Evolutionary conservation across 2,113 vertebrate species (phyloP).

Genomic region (Marmota flaviventris): DNA sequence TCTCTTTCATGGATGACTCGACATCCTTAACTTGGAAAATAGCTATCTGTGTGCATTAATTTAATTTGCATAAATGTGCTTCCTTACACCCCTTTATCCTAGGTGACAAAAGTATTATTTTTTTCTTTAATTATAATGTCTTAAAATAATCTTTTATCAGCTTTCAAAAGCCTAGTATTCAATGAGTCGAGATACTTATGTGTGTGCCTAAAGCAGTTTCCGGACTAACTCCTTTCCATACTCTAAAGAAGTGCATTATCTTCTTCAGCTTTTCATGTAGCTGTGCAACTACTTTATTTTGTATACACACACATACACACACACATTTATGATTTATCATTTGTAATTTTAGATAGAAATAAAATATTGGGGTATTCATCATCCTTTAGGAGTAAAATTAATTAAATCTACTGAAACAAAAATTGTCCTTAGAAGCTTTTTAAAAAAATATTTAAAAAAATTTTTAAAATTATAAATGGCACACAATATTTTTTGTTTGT

Average conservation of each 20-base stretch:
- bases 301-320: no score
- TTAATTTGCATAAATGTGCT: not conserved
- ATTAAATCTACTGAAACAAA: slow-evolving; percentile 11
- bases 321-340: not conserved
- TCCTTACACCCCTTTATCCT: not conserved
- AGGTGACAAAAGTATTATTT: not conserved
- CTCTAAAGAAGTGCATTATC: not conserved
- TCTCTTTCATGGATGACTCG: not conserved
- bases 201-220: not conserved
- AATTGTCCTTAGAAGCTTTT: not conserved
- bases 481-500: no score
- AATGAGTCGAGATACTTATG: not conserved
- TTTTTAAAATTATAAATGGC: no score
- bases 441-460: no score
- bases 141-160: not conserved
- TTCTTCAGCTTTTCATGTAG: not conserved
- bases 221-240: not conserved
- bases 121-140: not conserved
- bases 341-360: slow-evolving; percentile 1
- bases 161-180: not conserved
- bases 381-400: slow-evolving; percentile 46
- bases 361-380: not conserved
- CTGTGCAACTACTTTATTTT: not conserved
- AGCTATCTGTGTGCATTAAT: not conserved
- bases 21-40: not conserved